These are phyloP conservation scores for Podarcis muralis DNA, from an alignment of 2,113 vertebrate genomes.

Conservation along the genomic window DNA sequence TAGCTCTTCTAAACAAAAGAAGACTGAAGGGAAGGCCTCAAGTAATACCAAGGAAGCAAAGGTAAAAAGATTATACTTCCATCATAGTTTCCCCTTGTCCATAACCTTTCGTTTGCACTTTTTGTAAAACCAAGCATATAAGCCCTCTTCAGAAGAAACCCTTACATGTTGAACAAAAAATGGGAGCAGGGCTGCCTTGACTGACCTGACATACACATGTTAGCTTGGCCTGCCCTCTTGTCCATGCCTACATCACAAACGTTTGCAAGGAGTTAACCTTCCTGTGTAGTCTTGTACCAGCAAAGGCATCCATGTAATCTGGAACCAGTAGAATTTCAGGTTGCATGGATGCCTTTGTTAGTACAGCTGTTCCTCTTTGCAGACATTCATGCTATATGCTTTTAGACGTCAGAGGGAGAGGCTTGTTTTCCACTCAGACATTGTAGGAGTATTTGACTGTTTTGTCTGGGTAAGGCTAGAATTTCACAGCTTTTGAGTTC, in stretches of 20 bases:
- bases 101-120: not conserved
- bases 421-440: not conserved
- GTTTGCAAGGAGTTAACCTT: too few relatives aligned
- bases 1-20: constrained; percentile 89
- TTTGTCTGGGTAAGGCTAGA: not conserved
- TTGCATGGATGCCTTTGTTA: not conserved
- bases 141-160: not conserved
- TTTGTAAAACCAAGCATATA: not conserved
- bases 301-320: not conserved
- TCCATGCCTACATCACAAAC: not conserved
- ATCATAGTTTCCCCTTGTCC: not conserved
- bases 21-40: constrained; percentile 88
- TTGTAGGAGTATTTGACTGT: not conserved
- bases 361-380: not conserved
- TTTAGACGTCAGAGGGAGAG: not conserved
- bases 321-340: not conserved
- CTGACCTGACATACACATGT: not conserved
- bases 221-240: not conserved
- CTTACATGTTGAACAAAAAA: not conserved
- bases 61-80: constrained; percentile 67
- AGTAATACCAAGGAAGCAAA: constrained; percentile 85
- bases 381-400: not conserved
- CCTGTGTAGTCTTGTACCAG: not conserved
- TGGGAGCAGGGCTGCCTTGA: not conserved
- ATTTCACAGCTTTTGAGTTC: not conserved